Conservation (phyloP, 2,113 vertebrate genomes). For the Dascyllus trimaculatus region DNA sequence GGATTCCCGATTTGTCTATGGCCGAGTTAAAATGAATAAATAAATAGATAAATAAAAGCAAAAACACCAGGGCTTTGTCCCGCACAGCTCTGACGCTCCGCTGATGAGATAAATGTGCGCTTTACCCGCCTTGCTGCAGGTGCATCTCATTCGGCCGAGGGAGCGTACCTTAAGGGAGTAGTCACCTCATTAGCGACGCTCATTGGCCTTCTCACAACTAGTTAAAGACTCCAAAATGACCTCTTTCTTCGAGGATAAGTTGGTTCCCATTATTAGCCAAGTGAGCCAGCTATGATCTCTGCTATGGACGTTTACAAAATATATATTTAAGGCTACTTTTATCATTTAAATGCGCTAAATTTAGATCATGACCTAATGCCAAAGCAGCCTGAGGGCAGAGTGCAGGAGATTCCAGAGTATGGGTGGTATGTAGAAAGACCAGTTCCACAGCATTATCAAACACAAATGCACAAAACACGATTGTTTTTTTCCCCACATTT, state of each 20-base stretch:
- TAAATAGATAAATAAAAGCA: neutral
- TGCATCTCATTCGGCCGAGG: slow-evolving; percentile 51
- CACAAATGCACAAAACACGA: slow-evolving; percentile 34
- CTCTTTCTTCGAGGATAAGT: neutral
- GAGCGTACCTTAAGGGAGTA: slow-evolving; percentile 62
- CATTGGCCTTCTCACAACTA: slow-evolving; percentile 16
- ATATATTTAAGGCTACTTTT: too few relatives aligned
- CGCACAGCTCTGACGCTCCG: neutral
- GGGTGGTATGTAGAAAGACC: slow-evolving; percentile 62
- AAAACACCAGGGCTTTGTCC: neutral
- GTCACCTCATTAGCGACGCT: slow-evolving; percentile 53
- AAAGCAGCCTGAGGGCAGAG: neutral
- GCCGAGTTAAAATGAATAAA: neutral
- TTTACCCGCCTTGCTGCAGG: slow-evolving; percentile 58
- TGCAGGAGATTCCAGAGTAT: slow-evolving; percentile 4
- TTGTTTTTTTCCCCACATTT: slow-evolving; percentile 43
- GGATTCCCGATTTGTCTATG: neutral
- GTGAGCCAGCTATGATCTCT: too few relatives aligned
- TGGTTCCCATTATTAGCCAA: neutral
- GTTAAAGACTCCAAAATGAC: slow-evolving; percentile 18
- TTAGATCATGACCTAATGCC: neutral
- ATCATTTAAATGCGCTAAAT: neutral
- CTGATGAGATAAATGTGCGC: neutral
- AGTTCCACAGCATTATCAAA: slow-evolving; percentile 43
- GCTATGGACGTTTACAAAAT: neutral